phyloP scores from a whole-genome alignment of 2,113 vertebrate species.

The Alectura lathami region DNA sequence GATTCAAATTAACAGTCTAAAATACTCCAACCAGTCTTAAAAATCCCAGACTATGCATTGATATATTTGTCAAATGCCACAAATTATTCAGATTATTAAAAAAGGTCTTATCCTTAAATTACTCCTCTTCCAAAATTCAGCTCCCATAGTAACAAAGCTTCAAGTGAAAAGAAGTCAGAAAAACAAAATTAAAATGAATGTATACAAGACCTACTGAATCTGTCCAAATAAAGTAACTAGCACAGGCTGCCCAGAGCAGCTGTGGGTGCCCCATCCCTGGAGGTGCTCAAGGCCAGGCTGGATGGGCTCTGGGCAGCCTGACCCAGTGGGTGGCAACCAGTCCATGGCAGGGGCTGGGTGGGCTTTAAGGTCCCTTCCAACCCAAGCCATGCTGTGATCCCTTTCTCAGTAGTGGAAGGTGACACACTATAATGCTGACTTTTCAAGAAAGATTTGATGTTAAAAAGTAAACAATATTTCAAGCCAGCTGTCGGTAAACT shows the following conservation, averaged over 20 bases:
- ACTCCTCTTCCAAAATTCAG: constrained; percentile 31
- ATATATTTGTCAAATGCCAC: constrained; percentile 45
- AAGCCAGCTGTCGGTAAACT: neutral
- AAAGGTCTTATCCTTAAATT: constrained; percentile 49
- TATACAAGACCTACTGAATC: neutral
- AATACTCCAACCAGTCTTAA: constrained; percentile 35
- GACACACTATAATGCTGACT: neutral
- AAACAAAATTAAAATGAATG: neutral
- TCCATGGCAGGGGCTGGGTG: too few species aligned
- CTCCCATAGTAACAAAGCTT: constrained; percentile 49
- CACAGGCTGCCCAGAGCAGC: too few species aligned
- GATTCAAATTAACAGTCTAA: constrained; percentile 47
- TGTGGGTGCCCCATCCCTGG: too few species aligned
- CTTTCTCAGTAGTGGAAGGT: too few species aligned
- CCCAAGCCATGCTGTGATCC: too few species aligned
- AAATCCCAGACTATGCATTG: neutral
- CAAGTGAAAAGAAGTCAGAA: neutral
- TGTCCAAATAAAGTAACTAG: neutral
- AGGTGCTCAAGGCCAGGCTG: too few species aligned
- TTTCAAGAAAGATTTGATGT: neutral
- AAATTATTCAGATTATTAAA: constrained; percentile 52
- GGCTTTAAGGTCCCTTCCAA: too few species aligned
- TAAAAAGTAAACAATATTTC: neutral
- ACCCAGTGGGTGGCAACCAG: too few species aligned
- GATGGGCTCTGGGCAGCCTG: too few species aligned